Base-by-base conservation (phyloP, 2,888 invertebrate species). In the Aspidapion aeneum region DNA sequence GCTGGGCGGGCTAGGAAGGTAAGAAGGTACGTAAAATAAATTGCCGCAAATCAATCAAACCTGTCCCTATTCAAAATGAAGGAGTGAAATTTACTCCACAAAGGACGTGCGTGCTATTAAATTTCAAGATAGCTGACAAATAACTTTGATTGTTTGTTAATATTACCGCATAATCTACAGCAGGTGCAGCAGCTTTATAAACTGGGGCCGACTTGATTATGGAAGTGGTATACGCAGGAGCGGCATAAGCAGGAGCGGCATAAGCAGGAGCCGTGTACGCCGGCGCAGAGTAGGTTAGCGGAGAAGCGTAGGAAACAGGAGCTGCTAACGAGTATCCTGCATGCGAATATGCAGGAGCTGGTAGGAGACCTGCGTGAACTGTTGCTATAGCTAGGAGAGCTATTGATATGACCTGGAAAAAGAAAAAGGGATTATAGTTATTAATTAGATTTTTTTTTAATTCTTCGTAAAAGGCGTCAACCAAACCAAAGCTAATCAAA, bases 301-400 rank as follows among this genome's bases (percentile, higher is more conserved):
- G 5, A 35, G 35, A 12, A 35, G 35, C 35, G 35, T 3, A 3
- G 12, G 3, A 35, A 12, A 12, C 35, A 3, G 35, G 12, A 35
- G 35, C 5, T 3, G 18, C 54, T 7, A 64, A 68, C 3, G 67
- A 67, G n/a, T 57, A 57, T 7, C 54, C 54, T 18, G 5, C 18
- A 7, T 17, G 18, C n/a, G 54, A 52, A 9, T 7, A 7, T 55
- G 68, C 65, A 51, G 61, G 65, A 17, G 61, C 69, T 18, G 68
- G 81, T 77, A 76, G 79, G 67, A 86, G 72, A 0, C 85, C 85
- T 71, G 82, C 85, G 58, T 65, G 81, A 19, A 82, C 78, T 55
- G 83, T 78, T 67, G 69, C 80, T 73, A 68, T 80, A 63, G n/a
- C 35, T 12, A 79, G 68, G 59, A 76, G 75, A 71, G 77, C 69